Evolutionary conservation across 1,140 invertebrate genomes (phyloP).

Genomic region (Subanguina moxae): DNA sequence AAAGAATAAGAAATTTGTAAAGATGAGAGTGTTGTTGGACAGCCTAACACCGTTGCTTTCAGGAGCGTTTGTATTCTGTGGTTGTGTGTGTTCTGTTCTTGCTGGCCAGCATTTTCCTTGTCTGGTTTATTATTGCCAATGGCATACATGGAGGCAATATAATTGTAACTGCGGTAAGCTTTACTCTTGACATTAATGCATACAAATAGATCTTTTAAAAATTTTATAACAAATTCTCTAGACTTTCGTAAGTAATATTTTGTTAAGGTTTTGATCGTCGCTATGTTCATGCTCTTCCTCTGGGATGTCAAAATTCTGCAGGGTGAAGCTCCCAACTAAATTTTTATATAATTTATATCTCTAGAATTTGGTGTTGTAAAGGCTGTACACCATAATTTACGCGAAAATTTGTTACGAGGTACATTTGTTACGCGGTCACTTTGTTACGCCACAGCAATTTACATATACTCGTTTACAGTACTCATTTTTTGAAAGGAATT

Average conservation of each 20-base stretch:
- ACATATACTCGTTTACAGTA: too few relatives aligned
- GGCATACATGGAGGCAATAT: constrained; percentile 35
- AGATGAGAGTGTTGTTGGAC: too few relatives aligned
- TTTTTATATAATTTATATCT: too few relatives aligned
- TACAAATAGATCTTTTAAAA: too few relatives aligned
- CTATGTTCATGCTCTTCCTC: constrained; percentile 33
- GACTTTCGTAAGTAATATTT: not conserved
- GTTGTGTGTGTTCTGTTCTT: constrained; percentile 51
- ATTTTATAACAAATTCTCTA: not conserved
- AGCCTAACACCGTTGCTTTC: too few relatives aligned
- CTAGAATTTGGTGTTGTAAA: too few relatives aligned
- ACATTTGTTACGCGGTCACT: too few relatives aligned
- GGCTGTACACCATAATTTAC: too few relatives aligned
- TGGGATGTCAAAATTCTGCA: constrained; percentile 37
- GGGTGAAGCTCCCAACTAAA: constrained; percentile 8
- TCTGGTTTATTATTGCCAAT: constrained; percentile 51
- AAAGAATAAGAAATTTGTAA: too few relatives aligned
- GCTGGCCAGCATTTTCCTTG: constrained; percentile 42
- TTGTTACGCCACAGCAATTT: too few relatives aligned
- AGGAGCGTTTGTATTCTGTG: constrained; percentile 52
- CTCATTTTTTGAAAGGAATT: too few relatives aligned
- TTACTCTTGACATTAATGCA: not conserved
- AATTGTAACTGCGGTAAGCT: constrained; percentile 34
- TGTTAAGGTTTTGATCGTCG: constrained; percentile 23
- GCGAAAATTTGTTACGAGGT: too few relatives aligned